Evolutionary conservation across 2,797 vertebrate genomes (phyloP).

Genomic region (Malacoctenus gilli): DNA sequence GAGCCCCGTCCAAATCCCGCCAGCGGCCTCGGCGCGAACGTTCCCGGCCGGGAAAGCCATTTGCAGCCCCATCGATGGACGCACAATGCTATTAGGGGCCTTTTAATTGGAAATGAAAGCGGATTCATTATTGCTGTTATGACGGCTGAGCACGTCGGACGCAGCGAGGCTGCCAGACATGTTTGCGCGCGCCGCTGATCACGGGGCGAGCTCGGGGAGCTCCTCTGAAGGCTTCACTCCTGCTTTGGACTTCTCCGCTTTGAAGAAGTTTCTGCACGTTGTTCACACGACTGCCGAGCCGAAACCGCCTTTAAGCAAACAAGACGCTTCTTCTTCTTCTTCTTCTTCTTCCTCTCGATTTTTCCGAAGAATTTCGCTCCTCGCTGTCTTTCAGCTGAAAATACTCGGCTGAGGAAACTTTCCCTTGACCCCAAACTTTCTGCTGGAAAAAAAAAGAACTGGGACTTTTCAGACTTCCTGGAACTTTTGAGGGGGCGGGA

Average conservation of each 20-base stretch:
- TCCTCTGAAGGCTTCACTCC: slow-evolving; percentile 4
- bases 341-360: no score
- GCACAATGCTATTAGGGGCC: slow-evolving; percentile 63
- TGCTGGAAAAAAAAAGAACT: no score
- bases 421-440: no score
- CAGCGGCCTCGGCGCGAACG: slow-evolving; percentile 34
- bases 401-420: no score
- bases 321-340: no score
- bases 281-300: no score
- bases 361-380: no score
- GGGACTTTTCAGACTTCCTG: no score
- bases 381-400: no score
- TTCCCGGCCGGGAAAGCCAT: slow-evolving; percentile 48
- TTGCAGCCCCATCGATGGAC: slow-evolving; percentile 58
- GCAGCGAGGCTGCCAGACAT: slow-evolving; percentile 35
- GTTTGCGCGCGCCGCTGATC: slow-evolving; percentile 4
- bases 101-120: slow-evolving; percentile 78
- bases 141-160: slow-evolving; percentile 43
- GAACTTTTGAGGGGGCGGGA: no score
- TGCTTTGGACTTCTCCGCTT: slow-evolving; percentile 17
- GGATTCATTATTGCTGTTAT: slow-evolving; percentile 69
- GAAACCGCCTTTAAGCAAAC: no score
- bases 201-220: slow-evolving; percentile 41
- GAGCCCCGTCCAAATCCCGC: slow-evolving; percentile 51
- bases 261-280: no score